Evolutionary conservation across 2,113 vertebrate genomes (phyloP).

Genomic region (Phasianus colchicus): DNA sequence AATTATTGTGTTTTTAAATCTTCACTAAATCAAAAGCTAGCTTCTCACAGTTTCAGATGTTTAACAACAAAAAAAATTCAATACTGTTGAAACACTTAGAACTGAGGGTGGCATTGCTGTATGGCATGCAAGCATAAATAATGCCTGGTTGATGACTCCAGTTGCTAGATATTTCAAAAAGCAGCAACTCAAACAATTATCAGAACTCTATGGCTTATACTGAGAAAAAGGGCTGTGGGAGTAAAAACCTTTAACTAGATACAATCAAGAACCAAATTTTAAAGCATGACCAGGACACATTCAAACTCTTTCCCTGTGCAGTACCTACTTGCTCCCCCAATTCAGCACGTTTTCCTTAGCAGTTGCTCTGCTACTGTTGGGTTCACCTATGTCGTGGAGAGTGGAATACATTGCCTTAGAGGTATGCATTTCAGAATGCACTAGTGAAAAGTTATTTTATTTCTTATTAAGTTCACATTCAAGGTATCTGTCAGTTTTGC

Average conservation of each 20-base stretch:
- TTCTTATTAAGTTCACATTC: not conserved
- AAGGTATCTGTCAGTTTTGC: not conserved
- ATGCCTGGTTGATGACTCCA: not conserved
- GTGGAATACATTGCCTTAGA: not conserved
- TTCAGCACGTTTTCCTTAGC: not conserved
- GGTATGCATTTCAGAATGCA: not conserved
- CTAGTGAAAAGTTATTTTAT: not conserved
- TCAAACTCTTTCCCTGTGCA: not conserved
- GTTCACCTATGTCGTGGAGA: not conserved
- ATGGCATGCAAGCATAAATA: not conserved
- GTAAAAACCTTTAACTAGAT: not conserved
- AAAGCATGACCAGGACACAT: not conserved
- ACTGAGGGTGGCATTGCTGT: not conserved
- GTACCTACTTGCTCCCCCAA: not conserved
- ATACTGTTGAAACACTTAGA: not conserved
- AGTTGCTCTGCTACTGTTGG: not conserved
- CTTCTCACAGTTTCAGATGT: not conserved
- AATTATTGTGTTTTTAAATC: not conserved
- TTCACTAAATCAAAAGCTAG: not conserved
- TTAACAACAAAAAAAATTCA: not conserved
- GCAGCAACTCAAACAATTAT: not conserved
- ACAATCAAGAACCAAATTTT: not conserved
- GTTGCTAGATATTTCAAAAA: not conserved
- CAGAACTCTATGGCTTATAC: not conserved
- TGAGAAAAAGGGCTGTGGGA: not conserved